Evolutionary conservation across 1,140 invertebrate genomes (phyloP), one percentile per base, ranked within the genome.

Genomic region (Bombus sibiricus): DNA sequence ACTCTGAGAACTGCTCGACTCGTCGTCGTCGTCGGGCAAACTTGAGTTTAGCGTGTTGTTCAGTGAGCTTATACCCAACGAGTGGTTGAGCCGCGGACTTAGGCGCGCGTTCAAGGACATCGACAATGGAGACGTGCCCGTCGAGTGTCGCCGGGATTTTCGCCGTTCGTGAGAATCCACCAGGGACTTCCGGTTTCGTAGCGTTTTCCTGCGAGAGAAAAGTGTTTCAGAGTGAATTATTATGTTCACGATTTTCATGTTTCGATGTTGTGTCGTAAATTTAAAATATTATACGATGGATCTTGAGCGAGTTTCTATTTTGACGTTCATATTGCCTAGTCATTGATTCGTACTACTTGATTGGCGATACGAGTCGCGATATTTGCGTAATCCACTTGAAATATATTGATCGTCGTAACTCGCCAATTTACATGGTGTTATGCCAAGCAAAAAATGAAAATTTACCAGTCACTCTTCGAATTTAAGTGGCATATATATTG

Each of bases 81-180:
- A 92, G 85, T 95, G 93, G 90, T 95, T 95, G 71, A 94, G 81
- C 75, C 93, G 92, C 85, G 91, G 95, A 88, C 94, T 95, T 32
- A 92, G 86, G 28, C 94, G 92, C 12, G 94, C 89, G 81, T 93
- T 94, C 83, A 95, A 89, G 39, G 92, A 92, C 94, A 94, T 92
- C 66, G 95, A 96, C 43, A 96, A 92, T 2, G 96, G 97, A 81
- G 96, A 96, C 41, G 96, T 97, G 64, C 96, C 97, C 5, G 96
- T 97, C 66, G 97, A 97, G 93, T 97, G 97, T 89, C 97, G 95
- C 25, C 97, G 96, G 77, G 97, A 97, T 93, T 97, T 98, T 79
- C 98, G 95, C 43, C 97, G 95, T 89, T 98, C 97, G 59, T 96
- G 95, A 43, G 96, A 96, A 92, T 96, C 96, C 71, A 96, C 93